A percentile compares a stretch with the other conserved stretches of the same genome.
Conservation (phyloP, 2,888 invertebrate genomes). For the Elmis aenea region DNA sequence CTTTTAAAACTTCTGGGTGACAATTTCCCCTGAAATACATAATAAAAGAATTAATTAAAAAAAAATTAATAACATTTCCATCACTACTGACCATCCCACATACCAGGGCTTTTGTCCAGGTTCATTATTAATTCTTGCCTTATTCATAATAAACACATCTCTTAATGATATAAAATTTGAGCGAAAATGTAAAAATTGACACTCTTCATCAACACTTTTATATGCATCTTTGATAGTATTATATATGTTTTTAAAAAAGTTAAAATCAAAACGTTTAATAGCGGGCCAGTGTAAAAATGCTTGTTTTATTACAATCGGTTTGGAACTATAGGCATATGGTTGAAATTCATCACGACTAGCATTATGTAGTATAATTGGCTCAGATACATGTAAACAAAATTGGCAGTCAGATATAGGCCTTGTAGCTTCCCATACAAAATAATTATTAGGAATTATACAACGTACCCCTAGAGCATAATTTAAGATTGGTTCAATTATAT, state of each 20-base stretch:
- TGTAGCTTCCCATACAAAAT: conserved; percentile 81
- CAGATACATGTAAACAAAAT: conserved; percentile 66
- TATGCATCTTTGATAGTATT: conserved; percentile 63
- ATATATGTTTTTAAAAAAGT: conserved; percentile 66
- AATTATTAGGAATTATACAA: conserved; percentile 79
- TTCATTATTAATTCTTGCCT: conserved; percentile 57
- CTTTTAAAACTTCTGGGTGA: conserved; percentile 69
- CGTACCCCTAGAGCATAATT: conserved; percentile 54
- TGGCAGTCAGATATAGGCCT: conserved; percentile 76
- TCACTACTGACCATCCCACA: conserved; percentile 74
- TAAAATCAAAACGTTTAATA: conserved; percentile 58
- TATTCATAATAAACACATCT: conserved; percentile 74
- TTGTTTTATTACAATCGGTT: conserved; percentile 74
- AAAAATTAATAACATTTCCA: no score
- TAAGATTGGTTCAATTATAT: conserved; percentile 22
- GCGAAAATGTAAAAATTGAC: conserved; percentile 83
- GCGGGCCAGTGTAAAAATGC: conserved; percentile 77
- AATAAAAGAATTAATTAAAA: not conserved
- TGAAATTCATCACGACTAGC: conserved; percentile 64
- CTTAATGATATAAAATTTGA: conserved; percentile 70
- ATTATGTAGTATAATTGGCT: conserved; percentile 65
- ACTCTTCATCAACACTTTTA: conserved; percentile 71
- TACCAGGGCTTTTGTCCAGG: conserved; percentile 74
- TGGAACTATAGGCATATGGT: conserved; percentile 70
- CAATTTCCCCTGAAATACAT: conserved; percentile 70